Evolutionary conservation across 92 coral and sea anemone species (phyloP).

Genomic region (Umimayanthus kanabou): DNA sequence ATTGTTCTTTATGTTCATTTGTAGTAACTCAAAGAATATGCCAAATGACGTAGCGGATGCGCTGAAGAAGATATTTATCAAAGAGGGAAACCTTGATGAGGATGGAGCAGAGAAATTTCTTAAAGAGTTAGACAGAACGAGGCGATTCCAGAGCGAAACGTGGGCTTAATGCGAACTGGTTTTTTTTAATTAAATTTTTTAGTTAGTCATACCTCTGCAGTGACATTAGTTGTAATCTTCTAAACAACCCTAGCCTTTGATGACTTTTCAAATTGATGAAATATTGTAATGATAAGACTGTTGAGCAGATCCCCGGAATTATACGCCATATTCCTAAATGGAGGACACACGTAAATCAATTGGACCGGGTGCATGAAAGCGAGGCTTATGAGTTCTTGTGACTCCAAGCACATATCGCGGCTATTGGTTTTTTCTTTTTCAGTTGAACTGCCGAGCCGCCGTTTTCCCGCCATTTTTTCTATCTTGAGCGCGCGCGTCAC

Average conservation of each 20-base stretch:
- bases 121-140: slow-evolving; percentile 70
- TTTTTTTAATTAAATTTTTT: not conserved
- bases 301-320: too few species aligned
- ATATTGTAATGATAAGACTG: too few species aligned
- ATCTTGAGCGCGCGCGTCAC: too few species aligned
- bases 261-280: too few species aligned
- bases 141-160: slow-evolving; percentile 88
- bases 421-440: too few species aligned
- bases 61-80: slow-evolving; percentile 69
- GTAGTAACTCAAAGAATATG: slow-evolving; percentile 93
- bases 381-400: too few species aligned
- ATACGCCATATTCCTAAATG: too few species aligned
- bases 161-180: slow-evolving; percentile 63
- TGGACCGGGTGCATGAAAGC: too few species aligned
- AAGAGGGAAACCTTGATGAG: slow-evolving; percentile 74
- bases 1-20: not conserved
- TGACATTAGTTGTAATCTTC: not conserved
- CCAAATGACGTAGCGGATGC: slow-evolving; percentile 85
- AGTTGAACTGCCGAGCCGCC: too few species aligned
- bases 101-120: slow-evolving; percentile 65
- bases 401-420: too few species aligned
- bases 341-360: too few species aligned
- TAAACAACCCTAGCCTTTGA: not conserved
- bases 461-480: too few species aligned
- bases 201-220: not conserved